A percentile compares a stretch with the other conserved stretches of the same genome.
phyloP scores from a whole-genome alignment of 1,140 invertebrate genomes.

The Euura saliciscinereae region DNA sequence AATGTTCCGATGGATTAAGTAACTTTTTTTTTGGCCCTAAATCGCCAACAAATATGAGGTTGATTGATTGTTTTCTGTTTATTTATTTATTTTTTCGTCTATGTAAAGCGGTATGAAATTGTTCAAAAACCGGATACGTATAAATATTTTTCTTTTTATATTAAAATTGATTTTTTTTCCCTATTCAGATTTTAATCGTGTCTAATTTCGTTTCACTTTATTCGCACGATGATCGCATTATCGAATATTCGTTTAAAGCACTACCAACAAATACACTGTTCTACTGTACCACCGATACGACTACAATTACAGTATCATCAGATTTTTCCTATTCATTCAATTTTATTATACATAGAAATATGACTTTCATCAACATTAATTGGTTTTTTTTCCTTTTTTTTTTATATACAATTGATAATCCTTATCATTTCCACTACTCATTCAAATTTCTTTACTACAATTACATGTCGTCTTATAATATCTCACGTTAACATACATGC shows the following conservation, averaged over 20 bases:
- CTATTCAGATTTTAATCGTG: background rate
- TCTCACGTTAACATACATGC: too few species aligned
- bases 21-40: conserved; percentile 43
- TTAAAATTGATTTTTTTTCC: background rate
- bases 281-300: background rate
- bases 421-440: too few species aligned
- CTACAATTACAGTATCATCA: conserved; percentile 17
- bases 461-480: too few species aligned
- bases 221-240: conserved; percentile 12
- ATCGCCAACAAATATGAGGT: conserved; percentile 29
- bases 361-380: too few species aligned
- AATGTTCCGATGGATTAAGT: conserved; percentile 31
- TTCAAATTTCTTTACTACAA: too few species aligned
- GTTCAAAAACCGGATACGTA: background rate
- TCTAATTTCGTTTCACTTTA: conserved; percentile 9
- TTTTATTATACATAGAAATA: too few species aligned
- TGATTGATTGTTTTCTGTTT: conserved; percentile 32
- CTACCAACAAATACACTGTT: conserved; percentile 28
- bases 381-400: too few species aligned
- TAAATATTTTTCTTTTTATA: too few species aligned
- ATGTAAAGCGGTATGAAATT: too few species aligned
- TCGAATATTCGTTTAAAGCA: conserved; percentile 24
- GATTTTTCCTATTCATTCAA: conserved; percentile 20
- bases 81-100: background rate
- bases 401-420: too few species aligned